Percentiles rank a stretch among this genome's conserved stretches.
Evolutionary conservation across 2,797 vertebrate genomes (phyloP).

Genomic region (Xiphophorus birchmanni): DNA sequence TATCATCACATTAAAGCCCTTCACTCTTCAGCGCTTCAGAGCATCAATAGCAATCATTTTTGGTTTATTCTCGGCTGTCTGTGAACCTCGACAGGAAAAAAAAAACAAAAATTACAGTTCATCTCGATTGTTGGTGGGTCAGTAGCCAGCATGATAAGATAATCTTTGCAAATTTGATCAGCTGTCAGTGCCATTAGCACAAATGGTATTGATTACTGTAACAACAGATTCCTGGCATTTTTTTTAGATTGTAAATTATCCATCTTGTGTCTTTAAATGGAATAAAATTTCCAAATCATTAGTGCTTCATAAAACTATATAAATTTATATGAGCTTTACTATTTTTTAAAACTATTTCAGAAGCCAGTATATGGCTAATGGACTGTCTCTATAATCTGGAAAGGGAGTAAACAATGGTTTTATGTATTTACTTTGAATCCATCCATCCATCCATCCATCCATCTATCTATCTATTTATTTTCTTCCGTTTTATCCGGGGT

Average conservation of each 20-base stretch:
- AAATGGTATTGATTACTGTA: background rate
- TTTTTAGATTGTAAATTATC: background rate
- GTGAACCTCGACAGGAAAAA: constrained; percentile 13
- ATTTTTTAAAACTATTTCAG: background rate
- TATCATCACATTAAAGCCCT: constrained; percentile 44
- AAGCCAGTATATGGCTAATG: background rate
- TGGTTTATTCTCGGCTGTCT: constrained; percentile 17
- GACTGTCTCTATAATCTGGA: background rate
- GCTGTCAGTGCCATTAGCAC: too few species aligned
- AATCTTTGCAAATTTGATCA: too few species aligned
- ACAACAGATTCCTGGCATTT: background rate
- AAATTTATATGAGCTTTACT: background rate
- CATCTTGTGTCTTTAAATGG: background rate
- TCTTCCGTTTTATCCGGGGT: too few species aligned
- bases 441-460: too few species aligned
- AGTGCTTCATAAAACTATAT: background rate
- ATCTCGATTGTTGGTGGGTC: constrained; percentile 14
- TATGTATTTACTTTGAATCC: background rate
- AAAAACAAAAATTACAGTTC: constrained; percentile 17
- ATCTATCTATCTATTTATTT: too few species aligned
- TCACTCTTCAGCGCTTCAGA: constrained; percentile 30
- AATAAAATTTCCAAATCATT: background rate
- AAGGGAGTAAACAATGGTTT: background rate
- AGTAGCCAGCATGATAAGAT: constrained; percentile 13
- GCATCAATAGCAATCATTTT: constrained; percentile 32